Percentiles rank a stretch among this genome's conserved stretches.
Evolutionary conservation across 2,113 vertebrate species (phyloP).

Genomic region (Cyanocitta stelleri): DNA sequence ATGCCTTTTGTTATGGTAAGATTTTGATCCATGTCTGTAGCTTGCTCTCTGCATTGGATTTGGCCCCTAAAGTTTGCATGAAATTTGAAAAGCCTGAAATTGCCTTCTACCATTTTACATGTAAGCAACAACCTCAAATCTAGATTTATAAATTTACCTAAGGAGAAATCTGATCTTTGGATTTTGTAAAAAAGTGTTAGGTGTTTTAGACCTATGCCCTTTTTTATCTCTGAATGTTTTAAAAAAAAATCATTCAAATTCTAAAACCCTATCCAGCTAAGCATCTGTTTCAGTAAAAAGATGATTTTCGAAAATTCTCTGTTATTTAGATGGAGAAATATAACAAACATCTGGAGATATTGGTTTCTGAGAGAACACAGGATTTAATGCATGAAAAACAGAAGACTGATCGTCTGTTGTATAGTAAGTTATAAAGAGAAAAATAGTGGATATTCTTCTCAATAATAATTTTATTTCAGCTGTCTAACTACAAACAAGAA

Average conservation of each 20-base stretch:
- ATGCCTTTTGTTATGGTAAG: neutral
- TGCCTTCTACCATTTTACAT: neutral
- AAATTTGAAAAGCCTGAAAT: neutral
- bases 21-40: neutral
- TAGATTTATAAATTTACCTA: neutral
- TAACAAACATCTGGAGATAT: constrained; percentile 84
- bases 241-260: neutral
- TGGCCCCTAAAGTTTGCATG: neutral
- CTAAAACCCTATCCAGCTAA: neutral
- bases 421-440: constrained; percentile 72
- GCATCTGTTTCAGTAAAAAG: neutral
- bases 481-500: neutral
- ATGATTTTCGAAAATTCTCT: neutral
- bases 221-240: neutral
- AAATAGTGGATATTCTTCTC: neutral
- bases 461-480: neutral
- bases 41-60: neutral
- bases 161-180: neutral
- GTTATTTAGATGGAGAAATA: constrained; percentile 86
- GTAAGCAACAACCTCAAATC: neutral
- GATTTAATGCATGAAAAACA: constrained; percentile 87
- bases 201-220: neutral
- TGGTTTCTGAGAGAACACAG: constrained; percentile 82
- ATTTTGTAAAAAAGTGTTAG: neutral
- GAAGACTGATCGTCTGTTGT: constrained; percentile 80